phyloP scores from a whole-genome alignment of 2,797 vertebrate species.

The Semotilus atromaculatus region DNA sequence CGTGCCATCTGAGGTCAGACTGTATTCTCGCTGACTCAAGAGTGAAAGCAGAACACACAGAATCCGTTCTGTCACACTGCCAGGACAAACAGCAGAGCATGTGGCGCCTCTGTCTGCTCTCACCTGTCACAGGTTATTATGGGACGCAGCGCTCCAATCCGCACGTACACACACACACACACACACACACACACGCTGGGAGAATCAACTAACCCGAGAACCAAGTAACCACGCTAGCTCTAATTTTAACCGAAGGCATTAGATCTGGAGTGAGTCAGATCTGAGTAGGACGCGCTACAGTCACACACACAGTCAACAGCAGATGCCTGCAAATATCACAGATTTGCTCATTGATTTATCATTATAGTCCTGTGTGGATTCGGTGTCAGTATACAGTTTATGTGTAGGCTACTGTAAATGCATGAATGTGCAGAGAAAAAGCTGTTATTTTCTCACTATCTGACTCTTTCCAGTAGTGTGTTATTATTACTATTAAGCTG shows the following conservation, averaged over 20 bases:
- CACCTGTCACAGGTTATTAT: constrained; percentile 14
- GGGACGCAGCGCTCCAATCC: background rate
- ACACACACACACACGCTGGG: background rate
- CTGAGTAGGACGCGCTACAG: constrained; percentile 25
- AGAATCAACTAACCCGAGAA: background rate
- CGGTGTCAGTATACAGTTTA: background rate
- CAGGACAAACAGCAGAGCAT: constrained; percentile 6
- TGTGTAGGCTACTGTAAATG: background rate
- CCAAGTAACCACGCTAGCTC: constrained; percentile 20
- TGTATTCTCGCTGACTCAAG: background rate
- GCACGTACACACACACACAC: background rate
- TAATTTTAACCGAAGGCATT: constrained; percentile 27
- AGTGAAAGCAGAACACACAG: constrained; percentile 19
- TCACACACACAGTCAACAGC: constrained; percentile 25
- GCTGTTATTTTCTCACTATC: background rate
- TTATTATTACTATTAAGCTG: constrained; percentile 11
- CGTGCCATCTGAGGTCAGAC: background rate
- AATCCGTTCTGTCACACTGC: constrained; percentile 8
- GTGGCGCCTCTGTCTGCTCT: constrained; percentile 22
- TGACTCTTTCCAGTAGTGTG: background rate
- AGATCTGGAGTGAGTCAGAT: constrained; percentile 38
- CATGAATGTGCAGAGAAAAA: background rate
- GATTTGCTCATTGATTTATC: constrained; percentile 3
- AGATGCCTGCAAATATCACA: background rate
- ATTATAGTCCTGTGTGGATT: constrained; percentile 14